Evolutionary conservation across 2,113 vertebrate species (phyloP), one percentile per base, ranked within the genome.

Genomic region (Gallinago media): DNA sequence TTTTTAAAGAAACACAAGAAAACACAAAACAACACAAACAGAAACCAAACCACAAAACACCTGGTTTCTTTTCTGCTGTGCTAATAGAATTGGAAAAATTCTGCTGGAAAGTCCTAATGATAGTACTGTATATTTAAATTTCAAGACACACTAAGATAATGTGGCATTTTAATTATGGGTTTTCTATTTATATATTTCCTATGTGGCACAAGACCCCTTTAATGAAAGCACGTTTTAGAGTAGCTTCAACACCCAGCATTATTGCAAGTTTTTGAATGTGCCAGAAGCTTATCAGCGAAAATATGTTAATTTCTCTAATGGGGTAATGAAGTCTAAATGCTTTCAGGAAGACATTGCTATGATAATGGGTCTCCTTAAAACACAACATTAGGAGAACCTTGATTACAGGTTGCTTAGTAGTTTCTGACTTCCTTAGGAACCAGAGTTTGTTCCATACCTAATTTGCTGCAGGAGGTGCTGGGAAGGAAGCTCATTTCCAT

Each of bases 231-330:
- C 22, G 14, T 92, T 91, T 81, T 78, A 75, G 44, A 94, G 58
- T 34, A 89, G 72, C 85, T 96, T 95, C 88, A 95, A 94, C 65
- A 81, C 70, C 65, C 78, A 77, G 68, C 44, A 75, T 92, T 85
- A 72, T 49, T 86, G 67, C 76, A 84, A 75, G 40, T 81, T 91
- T 97, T 50, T 90, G 79, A 92, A 94, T 66, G 54, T 25, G 29
- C 88, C 66, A 97, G 95, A 89, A 97, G 87, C 95, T 97, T 97
- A 98, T 98, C 98, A 95, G 97, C 96, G 96, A 96, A 94, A 96
- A 96, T 94, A 97, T 93, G 96, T 89, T 97, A 97, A 97, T 97
- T 97, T 97, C 95, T 96, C 91, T 96, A 98, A 98, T 92, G 94
- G 90, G 78, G 71, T 95, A 97, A 98, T 96, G 97, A 97, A 97